Evolutionary conservation across 2,888 invertebrate genomes (phyloP), one percentile per base, ranked within the genome.

Genomic region (Phania funesta): DNA sequence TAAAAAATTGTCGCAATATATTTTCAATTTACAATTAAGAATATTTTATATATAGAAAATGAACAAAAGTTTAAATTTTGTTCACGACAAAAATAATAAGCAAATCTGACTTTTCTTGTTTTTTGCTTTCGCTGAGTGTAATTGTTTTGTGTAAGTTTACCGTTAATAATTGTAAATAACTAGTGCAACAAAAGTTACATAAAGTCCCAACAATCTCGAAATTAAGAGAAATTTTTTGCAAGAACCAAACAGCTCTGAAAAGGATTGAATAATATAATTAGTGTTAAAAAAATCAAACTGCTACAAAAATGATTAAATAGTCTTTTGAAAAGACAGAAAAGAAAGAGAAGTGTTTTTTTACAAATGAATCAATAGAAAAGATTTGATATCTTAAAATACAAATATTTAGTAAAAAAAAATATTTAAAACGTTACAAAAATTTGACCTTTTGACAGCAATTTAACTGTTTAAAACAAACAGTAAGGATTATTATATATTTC

Each of bases 31-130:
- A 56, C 60, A 76, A 71, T 32, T 48, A 76, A 70, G 68, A 79
- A 75, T 80, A 76, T 80, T 80, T 83, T 76, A 62, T 35, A 58
- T 46, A 71, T 62, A 67, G 71, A 60, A 60, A 67, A 41, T 50
- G 13, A 52, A 65, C 24, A 60, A 22, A 60, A 58, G 50, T 58
- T 70, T 3, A 44, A 22, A 18, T 32, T 41, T 71, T 35, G 16
- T n/a, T 35, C 22, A 22, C 18, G n/a, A 16, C 35, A 16, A 54
- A 56, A 7, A 24, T 41, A 50, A 38, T 26, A 16, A 16, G 26
- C 1, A 13, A 50, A 71, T 44, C 13, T 2, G 54, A 58, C 22
- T 35, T 32, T 70, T 58, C 38, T n/a, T 24, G 58, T 20, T 64
- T 22, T n/a, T 48, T 48, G 11, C 22, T 65, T 50, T 38, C 9